phyloP scores from a whole-genome alignment of 2,888 invertebrate species.

The Stenichneumon culpator region DNA sequence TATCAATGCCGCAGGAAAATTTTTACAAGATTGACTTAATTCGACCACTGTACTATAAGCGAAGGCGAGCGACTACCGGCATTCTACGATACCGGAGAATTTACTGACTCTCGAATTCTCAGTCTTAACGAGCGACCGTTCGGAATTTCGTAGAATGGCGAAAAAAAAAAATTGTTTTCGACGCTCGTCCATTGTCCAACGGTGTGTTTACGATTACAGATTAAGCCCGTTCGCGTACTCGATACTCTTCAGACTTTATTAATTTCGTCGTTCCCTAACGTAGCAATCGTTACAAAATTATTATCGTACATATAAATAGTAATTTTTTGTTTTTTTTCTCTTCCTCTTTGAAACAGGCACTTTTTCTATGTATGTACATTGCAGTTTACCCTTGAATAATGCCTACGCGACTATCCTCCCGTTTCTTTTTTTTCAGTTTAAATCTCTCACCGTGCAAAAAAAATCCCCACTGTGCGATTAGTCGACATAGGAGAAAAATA shows the following conservation, averaged over 20 bases:
- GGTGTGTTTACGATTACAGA: not conserved
- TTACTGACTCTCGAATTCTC: not conserved
- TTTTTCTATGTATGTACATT: constrained; percentile 62
- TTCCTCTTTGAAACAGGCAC: constrained; percentile 66
- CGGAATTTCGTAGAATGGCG: not conserved
- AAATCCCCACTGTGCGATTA: constrained; percentile 9
- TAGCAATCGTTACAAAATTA: constrained; percentile 81
- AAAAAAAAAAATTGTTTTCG: not conserved
- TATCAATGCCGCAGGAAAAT: not conserved
- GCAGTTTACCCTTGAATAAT: constrained; percentile 65
- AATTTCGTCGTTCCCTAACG: constrained; percentile 69
- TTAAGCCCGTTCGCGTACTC: constrained; percentile 15
- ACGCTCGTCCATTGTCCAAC: not conserved
- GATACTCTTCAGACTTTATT: constrained; percentile 72
- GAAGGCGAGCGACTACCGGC: not conserved
- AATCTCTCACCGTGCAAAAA: constrained; percentile 22
- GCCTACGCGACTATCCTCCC: constrained; percentile 50
- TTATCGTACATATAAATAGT: constrained; percentile 70
- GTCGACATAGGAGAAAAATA: constrained; percentile 12
- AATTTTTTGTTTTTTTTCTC: constrained; percentile 46
- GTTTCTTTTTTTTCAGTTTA: constrained; percentile 5
- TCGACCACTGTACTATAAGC: not conserved
- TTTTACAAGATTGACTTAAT: not conserved
- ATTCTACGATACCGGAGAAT: not conserved
- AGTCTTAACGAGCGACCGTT: not conserved